phyloP scores from a whole-genome alignment of 2,797 vertebrate species.

The Sylvilagus floridanus region DNA sequence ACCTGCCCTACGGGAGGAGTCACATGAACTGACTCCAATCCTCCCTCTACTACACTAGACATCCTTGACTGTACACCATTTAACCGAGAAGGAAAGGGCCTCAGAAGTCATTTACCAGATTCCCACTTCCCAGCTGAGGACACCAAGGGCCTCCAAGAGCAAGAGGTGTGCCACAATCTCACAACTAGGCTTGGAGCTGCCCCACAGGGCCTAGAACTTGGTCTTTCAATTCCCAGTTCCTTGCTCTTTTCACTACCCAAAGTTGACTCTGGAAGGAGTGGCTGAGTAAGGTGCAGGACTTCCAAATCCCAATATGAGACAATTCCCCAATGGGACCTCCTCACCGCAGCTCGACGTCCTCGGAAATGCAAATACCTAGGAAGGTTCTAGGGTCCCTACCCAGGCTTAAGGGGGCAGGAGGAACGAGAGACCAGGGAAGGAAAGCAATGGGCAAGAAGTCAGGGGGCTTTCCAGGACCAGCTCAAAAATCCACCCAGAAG shows the following conservation, averaged over 20 bases:
- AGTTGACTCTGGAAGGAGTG: neutral
- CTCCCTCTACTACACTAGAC: neutral
- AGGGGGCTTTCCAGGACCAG: slow-evolving; percentile 4
- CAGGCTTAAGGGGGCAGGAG: neutral
- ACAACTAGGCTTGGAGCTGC: neutral
- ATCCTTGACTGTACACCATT: neutral
- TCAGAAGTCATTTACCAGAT: neutral
- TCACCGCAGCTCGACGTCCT: neutral
- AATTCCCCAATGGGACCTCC: slow-evolving; percentile 54
- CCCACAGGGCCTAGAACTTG: neutral
- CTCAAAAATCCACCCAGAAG: neutral
- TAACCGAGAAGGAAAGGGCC: neutral
- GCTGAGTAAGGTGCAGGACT: slow-evolving; percentile 42
- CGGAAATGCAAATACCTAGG: neutral
- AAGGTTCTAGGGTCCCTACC: neutral
- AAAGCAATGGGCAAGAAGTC: neutral
- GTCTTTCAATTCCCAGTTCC: neutral
- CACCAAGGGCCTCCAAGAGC: neutral
- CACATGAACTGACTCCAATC: neutral
- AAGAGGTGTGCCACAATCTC: neutral
- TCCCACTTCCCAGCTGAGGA: slow-evolving; percentile 24
- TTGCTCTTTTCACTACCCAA: neutral
- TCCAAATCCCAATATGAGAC: slow-evolving; percentile 38
- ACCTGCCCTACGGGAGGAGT: neutral
- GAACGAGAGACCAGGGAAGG: neutral